Conservation (phyloP, 2,888 invertebrate species). For the Netelia fuscicornis region DNA sequence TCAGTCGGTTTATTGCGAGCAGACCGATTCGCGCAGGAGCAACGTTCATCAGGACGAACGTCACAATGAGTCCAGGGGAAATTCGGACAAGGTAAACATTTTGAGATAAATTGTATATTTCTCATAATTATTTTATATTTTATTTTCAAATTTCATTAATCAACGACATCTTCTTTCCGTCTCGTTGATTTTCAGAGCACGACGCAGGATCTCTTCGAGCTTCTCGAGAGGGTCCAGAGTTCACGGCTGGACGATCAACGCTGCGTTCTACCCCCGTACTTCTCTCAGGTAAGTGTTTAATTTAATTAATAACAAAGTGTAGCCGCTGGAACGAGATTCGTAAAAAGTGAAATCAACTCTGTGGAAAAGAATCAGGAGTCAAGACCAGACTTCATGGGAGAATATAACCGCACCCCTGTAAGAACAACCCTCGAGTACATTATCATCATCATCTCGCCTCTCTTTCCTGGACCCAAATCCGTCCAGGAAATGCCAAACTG, state of each 20-base stretch:
- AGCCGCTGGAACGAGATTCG: not conserved
- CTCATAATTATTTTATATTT: too few species aligned
- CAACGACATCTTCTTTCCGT: conserved; percentile 12
- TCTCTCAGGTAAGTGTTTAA: conserved; percentile 91
- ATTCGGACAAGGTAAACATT: conserved; percentile 81
- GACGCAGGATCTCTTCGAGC: conserved; percentile 94
- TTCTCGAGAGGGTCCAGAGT: conserved; percentile 97
- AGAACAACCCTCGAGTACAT: conserved; percentile 43
- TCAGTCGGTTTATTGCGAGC: conserved; percentile 82
- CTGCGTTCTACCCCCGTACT: conserved; percentile 96
- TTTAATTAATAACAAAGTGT: not conserved
- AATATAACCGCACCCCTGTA: conserved; percentile 58
- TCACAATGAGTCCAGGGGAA: conserved; percentile 78
- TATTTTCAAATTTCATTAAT: too few species aligned
- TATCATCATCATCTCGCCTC: conserved; percentile 52
- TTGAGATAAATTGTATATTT: not conserved
- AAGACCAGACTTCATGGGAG: not conserved
- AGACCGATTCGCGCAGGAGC: conserved; percentile 77
- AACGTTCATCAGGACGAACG: conserved; percentile 75
- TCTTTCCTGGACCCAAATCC: conserved; percentile 41
- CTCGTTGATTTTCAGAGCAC: conserved; percentile 77
- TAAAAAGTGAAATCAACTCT: not conserved
- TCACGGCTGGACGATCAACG: conserved; percentile 98
- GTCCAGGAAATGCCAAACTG: too few species aligned
- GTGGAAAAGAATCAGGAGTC: conserved; percentile 18